Percentiles rank a stretch among this genome's conserved stretches.
Conservation (phyloP, 37 sponge, comb jelly and placozoan genomes). For the Ianthella basta region DNA sequence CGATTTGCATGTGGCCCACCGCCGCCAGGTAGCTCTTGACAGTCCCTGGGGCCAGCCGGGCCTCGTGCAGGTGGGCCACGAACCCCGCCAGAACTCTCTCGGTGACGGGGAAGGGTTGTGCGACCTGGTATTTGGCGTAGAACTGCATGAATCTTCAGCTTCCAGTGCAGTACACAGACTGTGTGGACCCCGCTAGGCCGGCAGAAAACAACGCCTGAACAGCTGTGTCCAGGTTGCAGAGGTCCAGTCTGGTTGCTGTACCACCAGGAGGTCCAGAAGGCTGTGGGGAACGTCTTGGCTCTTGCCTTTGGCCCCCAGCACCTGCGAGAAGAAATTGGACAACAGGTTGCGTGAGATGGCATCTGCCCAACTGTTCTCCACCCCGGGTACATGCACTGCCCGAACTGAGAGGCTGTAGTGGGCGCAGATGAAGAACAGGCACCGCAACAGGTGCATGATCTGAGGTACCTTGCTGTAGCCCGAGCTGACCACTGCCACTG, state of each 20-base stretch:
- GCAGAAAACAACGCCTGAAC: slow-evolving; percentile 24
- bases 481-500: background rate
- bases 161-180: background rate
- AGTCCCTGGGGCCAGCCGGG: background rate
- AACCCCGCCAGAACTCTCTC: slow-evolving; percentile 24
- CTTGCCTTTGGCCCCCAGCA: background rate
- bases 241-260: slow-evolving; percentile 33
- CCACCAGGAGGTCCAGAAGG: slow-evolving; percentile 30
- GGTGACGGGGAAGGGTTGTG: slow-evolving; percentile 24
- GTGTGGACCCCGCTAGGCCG: slow-evolving; percentile 47
- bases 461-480: slow-evolving; percentile 10
- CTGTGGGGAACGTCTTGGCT: background rate
- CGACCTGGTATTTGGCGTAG: background rate
- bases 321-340: slow-evolving; percentile 35
- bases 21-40: slow-evolving; percentile 40
- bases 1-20: slow-evolving; percentile 37
- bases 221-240: slow-evolving; percentile 42
- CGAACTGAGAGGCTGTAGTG: background rate
- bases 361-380: slow-evolving; percentile 31
- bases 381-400: slow-evolving; percentile 40
- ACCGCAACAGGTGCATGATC: slow-evolving; percentile 28
- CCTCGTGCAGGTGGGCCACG: background rate
- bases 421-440: slow-evolving; percentile 2
- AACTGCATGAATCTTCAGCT: background rate
- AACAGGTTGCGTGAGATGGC: slow-evolving; percentile 47